Evolutionary conservation across 2,888 invertebrate genomes (phyloP), one percentile per base, ranked within the genome.

Genomic region (Mantis religiosa): DNA sequence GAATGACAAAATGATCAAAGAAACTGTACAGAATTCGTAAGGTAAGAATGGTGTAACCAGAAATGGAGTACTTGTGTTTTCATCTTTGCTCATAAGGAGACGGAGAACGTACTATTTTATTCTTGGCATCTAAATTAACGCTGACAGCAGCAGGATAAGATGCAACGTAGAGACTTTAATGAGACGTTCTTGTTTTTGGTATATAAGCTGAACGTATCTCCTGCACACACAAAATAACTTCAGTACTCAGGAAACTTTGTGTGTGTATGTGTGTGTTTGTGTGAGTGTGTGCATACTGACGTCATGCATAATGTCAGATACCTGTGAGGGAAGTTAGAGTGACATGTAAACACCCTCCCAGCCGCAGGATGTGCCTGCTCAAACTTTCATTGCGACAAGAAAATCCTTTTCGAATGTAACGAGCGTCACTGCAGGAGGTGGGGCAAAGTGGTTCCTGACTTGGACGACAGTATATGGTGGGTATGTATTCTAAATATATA

Each of bases 321-420:
- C 25, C 54, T 71, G 20, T 71, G 15, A 25, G 54, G 54, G 54
- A 71, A 71, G 54, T 71, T 25, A 71, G 54, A 20, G 54, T 71
- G 54, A 71, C 54, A 71, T 71, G 54, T 71, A 71, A 71, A 41
- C 85, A 85, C 27, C 85, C 34, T 34, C 85, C 85, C 15, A n/a
- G 85, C 85, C 28, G 85, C 89, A 84, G 83, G 87, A 88, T 87
- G 87, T 71, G 54, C 54, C 89, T 89, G 89, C 90, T 90, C 90
- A 90, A 90, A 88, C 87, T 89, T 89, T 89, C 90, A 90, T 90
- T 89, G 90, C 89, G 89, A 90, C 90, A 90, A 89, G 90, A 90
- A 90, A 90, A 90, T 90, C 89, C 90, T 90, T 89, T 90, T 87
- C 84, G 90, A 87, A 85, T 89, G 54, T 25, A 71, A 71, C 54